A percentile compares a stretch with the other conserved stretches of the same genome.
Evolutionary conservation across 1,140 invertebrate species (phyloP).

Genomic region (Bombus ignitus): DNA sequence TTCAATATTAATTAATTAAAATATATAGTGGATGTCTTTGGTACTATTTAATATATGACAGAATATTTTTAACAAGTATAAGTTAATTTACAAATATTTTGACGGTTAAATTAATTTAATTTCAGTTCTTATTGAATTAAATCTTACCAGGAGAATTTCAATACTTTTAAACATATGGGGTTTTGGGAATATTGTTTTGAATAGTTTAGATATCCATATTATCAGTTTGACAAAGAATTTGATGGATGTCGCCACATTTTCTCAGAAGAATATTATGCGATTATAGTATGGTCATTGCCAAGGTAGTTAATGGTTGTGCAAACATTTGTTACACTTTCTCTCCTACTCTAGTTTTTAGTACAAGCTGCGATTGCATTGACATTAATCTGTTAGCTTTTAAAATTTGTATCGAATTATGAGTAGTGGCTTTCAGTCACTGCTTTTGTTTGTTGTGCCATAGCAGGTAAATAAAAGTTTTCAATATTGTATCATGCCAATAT

Average conservation of each 20-base stretch:
- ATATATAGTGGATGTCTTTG: not conserved
- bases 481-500: constrained; percentile 13
- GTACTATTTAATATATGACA: not conserved
- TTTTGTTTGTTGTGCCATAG: constrained; percentile 86
- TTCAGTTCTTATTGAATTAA: constrained; percentile 96
- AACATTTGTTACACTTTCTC: constrained; percentile 92
- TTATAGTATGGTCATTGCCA: constrained; percentile 95
- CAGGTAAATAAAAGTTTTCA: constrained; percentile 86
- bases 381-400: constrained; percentile 90
- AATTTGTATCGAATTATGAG: constrained; percentile 90
- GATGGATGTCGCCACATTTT: constrained; percentile 97
- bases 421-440: constrained; percentile 89
- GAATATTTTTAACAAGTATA: not conserved
- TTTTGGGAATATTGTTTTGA: constrained; percentile 99
- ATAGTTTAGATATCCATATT: constrained; percentile 94
- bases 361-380: constrained; percentile 89
- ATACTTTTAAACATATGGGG: constrained; percentile 95
- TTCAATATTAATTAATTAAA: not conserved
- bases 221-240: constrained; percentile 95
- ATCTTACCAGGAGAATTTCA: constrained; percentile 95
- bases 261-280: constrained; percentile 94
- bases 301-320: constrained; percentile 97
- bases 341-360: constrained; percentile 89
- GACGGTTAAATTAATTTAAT: not conserved
- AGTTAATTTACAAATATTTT: not conserved